Conservation (phyloP, 2,113 vertebrate species). For the Calidris pugnax region DNA sequence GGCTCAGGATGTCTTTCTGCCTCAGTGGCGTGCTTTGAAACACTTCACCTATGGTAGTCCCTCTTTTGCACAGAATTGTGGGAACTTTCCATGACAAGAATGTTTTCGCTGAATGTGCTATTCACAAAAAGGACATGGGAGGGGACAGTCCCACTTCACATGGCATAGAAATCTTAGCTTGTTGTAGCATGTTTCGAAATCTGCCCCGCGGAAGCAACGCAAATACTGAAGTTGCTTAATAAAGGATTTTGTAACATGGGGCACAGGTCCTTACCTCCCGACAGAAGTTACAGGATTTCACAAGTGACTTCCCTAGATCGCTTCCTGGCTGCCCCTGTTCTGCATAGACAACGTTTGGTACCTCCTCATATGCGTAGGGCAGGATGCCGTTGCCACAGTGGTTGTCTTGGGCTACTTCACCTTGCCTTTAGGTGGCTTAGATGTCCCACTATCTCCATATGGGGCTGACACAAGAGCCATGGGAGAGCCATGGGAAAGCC, state of each 20-base stretch:
- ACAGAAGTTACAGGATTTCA: constrained; percentile 36
- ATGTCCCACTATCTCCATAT: not conserved
- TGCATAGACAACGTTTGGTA: not conserved
- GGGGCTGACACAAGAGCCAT: not conserved
- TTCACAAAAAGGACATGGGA: not conserved
- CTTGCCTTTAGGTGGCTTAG: not conserved
- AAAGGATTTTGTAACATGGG: constrained; percentile 6
- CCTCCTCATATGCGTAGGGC: not conserved
- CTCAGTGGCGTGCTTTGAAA: not conserved
- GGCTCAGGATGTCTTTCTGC: not conserved
- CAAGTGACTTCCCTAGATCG: not conserved
- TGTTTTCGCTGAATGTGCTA: not conserved
- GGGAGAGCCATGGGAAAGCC: not conserved
- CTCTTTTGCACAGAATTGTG: not conserved
- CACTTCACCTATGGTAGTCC: not conserved
- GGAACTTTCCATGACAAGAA: accelerated
- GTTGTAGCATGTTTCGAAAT: not conserved
- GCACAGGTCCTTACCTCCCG: not conserved
- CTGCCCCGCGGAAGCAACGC: not conserved
- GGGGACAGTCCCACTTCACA: accelerated
- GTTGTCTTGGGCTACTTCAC: not conserved
- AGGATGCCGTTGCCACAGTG: accelerated
- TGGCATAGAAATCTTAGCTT: not conserved
- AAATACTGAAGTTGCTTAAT: constrained; percentile 27
- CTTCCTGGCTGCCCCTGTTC: not conserved